phyloP scores from a whole-genome alignment of 2,888 invertebrate genomes.

The Epicampocera succincta region DNA sequence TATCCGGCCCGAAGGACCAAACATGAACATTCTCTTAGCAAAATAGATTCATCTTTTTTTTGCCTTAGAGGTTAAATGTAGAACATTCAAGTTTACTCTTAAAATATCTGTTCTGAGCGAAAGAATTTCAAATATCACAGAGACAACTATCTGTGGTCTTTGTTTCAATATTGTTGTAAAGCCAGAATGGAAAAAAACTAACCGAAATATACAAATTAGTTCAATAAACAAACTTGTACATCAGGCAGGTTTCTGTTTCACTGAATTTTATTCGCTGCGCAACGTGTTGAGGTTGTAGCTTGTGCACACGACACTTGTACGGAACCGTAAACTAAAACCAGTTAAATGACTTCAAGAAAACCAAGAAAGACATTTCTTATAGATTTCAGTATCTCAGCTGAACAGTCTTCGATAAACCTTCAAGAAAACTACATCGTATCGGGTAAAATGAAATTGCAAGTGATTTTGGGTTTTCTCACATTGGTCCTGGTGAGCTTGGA shows the following conservation, averaged over 20 bases:
- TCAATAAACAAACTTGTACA: constrained; percentile 14
- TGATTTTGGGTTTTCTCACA: constrained; percentile 70
- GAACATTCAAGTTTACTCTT: too few relatives aligned
- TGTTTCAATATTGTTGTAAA: too few relatives aligned
- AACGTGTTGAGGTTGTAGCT: constrained; percentile 49
- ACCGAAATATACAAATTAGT: constrained; percentile 7
- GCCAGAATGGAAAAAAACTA: not conserved
- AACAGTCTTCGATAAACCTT: constrained; percentile 53
- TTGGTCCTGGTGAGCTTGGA: constrained; percentile 74
- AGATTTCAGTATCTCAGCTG: constrained; percentile 24
- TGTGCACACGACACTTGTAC: constrained; percentile 41
- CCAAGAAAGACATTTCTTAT: constrained; percentile 60
- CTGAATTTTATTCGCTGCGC: not conserved
- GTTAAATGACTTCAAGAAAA: constrained; percentile 50
- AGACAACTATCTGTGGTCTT: too few relatives aligned
- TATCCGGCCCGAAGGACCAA: too few relatives aligned
- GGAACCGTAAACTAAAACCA: constrained; percentile 43
- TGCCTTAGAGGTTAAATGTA: too few relatives aligned
- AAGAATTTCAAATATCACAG: too few relatives aligned
- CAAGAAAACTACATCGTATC: constrained; percentile 53
- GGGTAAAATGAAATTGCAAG: constrained; percentile 74
- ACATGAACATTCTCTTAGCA: too few relatives aligned
- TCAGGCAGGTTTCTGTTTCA: constrained; percentile 59
- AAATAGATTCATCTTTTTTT: too few relatives aligned
- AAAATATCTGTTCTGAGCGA: too few relatives aligned